Base-by-base conservation (phyloP, 2,888 invertebrate species). In the Cephus spinipes region DNA sequence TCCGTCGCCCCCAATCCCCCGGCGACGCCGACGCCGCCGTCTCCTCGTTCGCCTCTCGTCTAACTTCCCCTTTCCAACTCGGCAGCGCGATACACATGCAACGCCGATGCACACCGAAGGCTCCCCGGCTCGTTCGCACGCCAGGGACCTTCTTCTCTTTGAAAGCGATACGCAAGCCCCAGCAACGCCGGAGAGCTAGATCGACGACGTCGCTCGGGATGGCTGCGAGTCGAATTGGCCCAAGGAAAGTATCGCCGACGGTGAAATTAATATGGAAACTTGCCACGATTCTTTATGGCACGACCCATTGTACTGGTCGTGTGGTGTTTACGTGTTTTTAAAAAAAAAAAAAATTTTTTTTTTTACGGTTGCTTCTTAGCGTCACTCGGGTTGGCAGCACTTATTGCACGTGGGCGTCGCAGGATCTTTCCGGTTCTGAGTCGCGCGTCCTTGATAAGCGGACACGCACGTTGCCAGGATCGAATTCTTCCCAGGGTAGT, bases 391-490 rank as follows among this genome's bases (percentile, higher is more conserved):
- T 71, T 30, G 32, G 32, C 2, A 55, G 15, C 6, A n/a, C 30
- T 30, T 31, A 33, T 30, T 15, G 71, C 30, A 33, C 71, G 71
- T 71, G 90, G 90, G 90, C 90, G 90, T 90, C 90, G 89, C 88
- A 90, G 87, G 90, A 91, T 90, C 90, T 90, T 91, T 91, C 90
- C 90, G 91, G 91, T 91, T 91, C 88, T 89, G 84, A 82, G 82
- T 80, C 82, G 80, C 81, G 81, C 86, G 89, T 83, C 89, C 88
- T 89, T 89, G 88, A 84, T 82, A 86, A 88, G 85, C 86, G 85
- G 81, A 83, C 84, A 77, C 83, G 79, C 40, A 73, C 74, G 55
- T 55, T 55, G 23, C 55, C 9, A 15, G 31, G 34, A 34, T 74
- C 68, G 32, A n/a, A 23, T 36, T 76, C 74, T 73, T 76, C 74